Evolutionary conservation across 1,140 invertebrate genomes (phyloP), one percentile per base, ranked within the genome.

Genomic region (Cyrtorhinus lividipennis): DNA sequence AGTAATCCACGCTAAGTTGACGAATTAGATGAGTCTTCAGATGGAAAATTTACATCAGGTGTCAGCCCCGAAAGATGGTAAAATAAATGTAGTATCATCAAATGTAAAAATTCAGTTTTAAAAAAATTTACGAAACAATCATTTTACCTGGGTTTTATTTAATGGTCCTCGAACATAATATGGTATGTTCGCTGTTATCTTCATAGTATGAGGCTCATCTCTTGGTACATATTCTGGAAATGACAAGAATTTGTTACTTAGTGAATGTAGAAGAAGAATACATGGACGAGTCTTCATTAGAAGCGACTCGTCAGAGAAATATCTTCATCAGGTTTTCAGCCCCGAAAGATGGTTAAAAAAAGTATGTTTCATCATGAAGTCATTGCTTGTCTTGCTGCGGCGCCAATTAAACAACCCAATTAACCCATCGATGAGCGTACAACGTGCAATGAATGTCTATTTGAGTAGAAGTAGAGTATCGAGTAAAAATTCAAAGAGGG

Each of bases 41-140:
- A 44, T n/a, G n/a, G n/a, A n/a, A n/a, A n/a, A n/a, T n/a, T n/a
- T n/a, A n/a, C n/a, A n/a, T n/a, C n/a, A 64, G 65, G 70, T 67
- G 68, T 76, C 74, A 74, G 75, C 74, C 75, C 75, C 73, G 75
- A 78, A 76, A 77, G 74, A 76, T 77, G 74, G 73, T 75, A 71
- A 62, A 64, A 25, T 58, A 57, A n/a, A n/a, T 0, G 59, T 20
- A 45, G 20, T 46, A 23, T 58, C 61, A 59, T 60, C 56, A 61
- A 27, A 15, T 65, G 18, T n/a, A 12, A n/a, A n/a, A n/a, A n/a
- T n/a, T n/a, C n/a, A n/a, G n/a, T n/a, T n/a, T n/a, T n/a, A n/a
- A n/a, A n/a, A n/a, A n/a, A n/a, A n/a, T n/a, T n/a, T n/a, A n/a
- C n/a, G n/a, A n/a, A n/a, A n/a, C n/a, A n/a, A n/a, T n/a, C n/a